A percentile compares a stretch with the other conserved stretches of the same genome.
phyloP scores from a whole-genome alignment of 1,140 invertebrate genomes.

The Choristoneura fumiferana region DNA sequence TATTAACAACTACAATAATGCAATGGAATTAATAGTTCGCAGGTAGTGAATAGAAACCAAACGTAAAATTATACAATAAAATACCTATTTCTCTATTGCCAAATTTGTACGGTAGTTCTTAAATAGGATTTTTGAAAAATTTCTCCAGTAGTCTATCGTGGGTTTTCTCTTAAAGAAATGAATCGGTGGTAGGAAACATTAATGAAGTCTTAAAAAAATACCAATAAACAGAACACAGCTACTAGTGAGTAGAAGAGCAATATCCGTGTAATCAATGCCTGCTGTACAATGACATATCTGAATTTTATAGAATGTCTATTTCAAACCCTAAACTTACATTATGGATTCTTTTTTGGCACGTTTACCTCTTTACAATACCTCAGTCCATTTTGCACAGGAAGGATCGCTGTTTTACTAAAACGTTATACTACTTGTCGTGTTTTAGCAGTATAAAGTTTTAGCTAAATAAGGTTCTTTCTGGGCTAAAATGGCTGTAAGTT shows the following conservation, averaged over 20 bases:
- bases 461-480: too few species aligned
- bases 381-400: constrained; percentile 3
- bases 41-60: constrained; percentile 38
- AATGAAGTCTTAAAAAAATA: constrained; percentile 45
- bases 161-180: constrained; percentile 41
- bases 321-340: constrained; percentile 29
- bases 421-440: too few species aligned
- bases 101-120: constrained; percentile 65
- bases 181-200: constrained; percentile 45
- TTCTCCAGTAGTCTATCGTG: constrained; percentile 58
- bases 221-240: constrained; percentile 52
- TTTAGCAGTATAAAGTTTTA: too few species aligned
- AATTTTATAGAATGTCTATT: constrained; percentile 62
- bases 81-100: constrained; percentile 53
- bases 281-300: constrained; percentile 70
- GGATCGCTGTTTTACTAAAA: too few species aligned
- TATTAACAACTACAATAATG: constrained; percentile 42
- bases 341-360: constrained; percentile 47
- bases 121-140: constrained; percentile 56
- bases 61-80: constrained; percentile 48
- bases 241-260: constrained; percentile 69
- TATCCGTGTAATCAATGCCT: constrained; percentile 54
- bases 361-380: constrained; percentile 45
- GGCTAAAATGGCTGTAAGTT: not conserved
- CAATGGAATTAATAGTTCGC: constrained; percentile 63